phyloP scores from a whole-genome alignment of 2,113 vertebrate genomes.

The Hoplias malabaricus region DNA sequence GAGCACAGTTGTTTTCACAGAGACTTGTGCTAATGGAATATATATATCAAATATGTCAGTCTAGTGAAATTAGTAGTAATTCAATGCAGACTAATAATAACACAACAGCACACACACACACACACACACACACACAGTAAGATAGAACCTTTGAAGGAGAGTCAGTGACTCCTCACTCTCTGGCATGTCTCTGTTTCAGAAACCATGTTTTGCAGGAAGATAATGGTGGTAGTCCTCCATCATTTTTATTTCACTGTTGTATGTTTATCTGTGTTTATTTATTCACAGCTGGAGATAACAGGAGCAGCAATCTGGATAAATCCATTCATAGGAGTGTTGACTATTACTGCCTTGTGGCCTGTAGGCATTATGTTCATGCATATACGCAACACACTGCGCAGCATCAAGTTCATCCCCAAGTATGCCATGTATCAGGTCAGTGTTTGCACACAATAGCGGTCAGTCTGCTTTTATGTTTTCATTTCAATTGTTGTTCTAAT shows the following conservation, averaged over 20 bases:
- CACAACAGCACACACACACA: too few relatives aligned
- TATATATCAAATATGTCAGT: too few relatives aligned
- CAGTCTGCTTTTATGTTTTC: conserved; percentile 20
- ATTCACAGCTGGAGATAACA: conserved; percentile 67
- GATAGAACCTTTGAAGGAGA: too few relatives aligned
- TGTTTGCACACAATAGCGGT: background rate
- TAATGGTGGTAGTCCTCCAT: background rate
- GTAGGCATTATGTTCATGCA: conserved; percentile 83
- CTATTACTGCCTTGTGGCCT: conserved; percentile 83
- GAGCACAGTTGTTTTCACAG: too few relatives aligned
- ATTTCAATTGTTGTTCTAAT: background rate
- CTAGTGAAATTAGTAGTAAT: too few relatives aligned
- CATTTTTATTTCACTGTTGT: background rate
- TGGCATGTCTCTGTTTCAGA: too few relatives aligned
- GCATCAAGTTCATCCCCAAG: conserved; percentile 81
- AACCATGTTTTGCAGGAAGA: too few relatives aligned
- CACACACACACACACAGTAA: background rate
- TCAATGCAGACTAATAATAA: too few relatives aligned
- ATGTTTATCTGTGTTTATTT: background rate
- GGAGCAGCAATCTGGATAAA: conserved; percentile 80
- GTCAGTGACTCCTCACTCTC: too few relatives aligned
- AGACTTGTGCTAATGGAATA: too few relatives aligned
- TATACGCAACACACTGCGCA: conserved; percentile 69
- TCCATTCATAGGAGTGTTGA: conserved; percentile 76
- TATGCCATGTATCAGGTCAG: conserved; percentile 86